phyloP scores from a whole-genome alignment of 2,888 invertebrate genomes.

The Dermolepida albohirtum region DNA sequence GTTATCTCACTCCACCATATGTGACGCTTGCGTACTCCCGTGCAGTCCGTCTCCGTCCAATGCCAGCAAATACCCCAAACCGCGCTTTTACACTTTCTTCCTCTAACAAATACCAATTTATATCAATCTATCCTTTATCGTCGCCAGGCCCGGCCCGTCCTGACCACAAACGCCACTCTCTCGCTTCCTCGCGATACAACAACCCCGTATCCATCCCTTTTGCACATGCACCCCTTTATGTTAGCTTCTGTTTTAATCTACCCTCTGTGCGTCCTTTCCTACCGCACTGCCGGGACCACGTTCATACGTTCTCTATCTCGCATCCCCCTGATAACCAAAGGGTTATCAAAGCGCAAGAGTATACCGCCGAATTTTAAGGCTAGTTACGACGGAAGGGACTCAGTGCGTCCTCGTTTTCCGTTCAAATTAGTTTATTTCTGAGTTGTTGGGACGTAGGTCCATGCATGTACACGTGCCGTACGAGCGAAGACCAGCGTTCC shows the following conservation, averaged over 20 bases:
- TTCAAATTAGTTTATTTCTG: slow-evolving; percentile 44
- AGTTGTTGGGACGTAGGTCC: slow-evolving; percentile 46
- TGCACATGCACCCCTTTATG: slow-evolving; percentile 63
- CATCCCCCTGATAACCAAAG: slow-evolving; percentile 65
- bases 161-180: slow-evolving; percentile 76
- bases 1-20: slow-evolving; percentile 51
- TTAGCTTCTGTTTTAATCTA: slow-evolving; percentile 65
- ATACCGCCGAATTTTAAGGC: slow-evolving; percentile 58
- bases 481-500: slow-evolving; percentile 62
- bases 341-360: slow-evolving; percentile 66
- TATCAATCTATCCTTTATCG: slow-evolving; percentile 76
- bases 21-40: slow-evolving; percentile 63
- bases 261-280: slow-evolving; percentile 59
- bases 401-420: slow-evolving; percentile 46
- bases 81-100: slow-evolving; percentile 63
- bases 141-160: slow-evolving; percentile 76
- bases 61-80: slow-evolving; percentile 70
- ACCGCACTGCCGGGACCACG: slow-evolving; percentile 43
- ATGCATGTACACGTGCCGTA: slow-evolving; percentile 54
- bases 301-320: slow-evolving; percentile 44
- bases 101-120: slow-evolving; percentile 69
- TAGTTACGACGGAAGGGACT: slow-evolving; percentile 56
- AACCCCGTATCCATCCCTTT: slow-evolving; percentile 64
- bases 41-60: slow-evolving; percentile 66
- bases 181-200: slow-evolving; percentile 67